These are phyloP conservation scores for Acrossocheilus fasciatus DNA, from an alignment of 2,797 vertebrate species.

Conservation along the genomic window DNA sequence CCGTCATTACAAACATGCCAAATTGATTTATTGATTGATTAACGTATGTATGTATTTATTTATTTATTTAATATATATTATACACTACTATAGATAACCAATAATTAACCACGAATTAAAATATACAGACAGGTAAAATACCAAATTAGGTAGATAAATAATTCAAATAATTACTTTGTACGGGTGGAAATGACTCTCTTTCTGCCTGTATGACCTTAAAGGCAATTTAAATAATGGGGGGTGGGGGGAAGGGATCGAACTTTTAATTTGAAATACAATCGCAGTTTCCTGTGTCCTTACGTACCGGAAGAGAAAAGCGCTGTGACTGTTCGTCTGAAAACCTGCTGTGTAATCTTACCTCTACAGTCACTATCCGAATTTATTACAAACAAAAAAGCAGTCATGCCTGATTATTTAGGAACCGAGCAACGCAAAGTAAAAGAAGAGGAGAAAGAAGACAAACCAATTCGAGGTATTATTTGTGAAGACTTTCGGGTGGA, in stretches of 20 bases:
- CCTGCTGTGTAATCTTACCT: conserved; percentile 82
- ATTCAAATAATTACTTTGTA: background rate
- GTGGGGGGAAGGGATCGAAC: background rate
- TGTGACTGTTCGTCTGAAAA: conserved; percentile 63
- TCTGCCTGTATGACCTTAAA: too few species aligned
- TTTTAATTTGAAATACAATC: conserved; percentile 33
- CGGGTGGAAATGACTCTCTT: too few species aligned
- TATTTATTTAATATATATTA: background rate
- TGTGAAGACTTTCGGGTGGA: background rate
- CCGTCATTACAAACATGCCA: rapidly evolving
- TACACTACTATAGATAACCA: background rate
- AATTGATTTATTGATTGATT: background rate
- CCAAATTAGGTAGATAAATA: too few species aligned
- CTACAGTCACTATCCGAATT: background rate
- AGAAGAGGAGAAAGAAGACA: conserved; percentile 93
- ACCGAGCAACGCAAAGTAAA: conserved; percentile 93
- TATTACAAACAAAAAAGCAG: background rate
- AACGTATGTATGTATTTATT: background rate
- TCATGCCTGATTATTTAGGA: conserved; percentile 95
- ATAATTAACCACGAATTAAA: background rate
- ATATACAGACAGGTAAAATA: background rate
- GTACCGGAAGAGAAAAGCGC: conserved; percentile 44
- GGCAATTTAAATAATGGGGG: too few species aligned
- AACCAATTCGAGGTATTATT: conserved; percentile 87
- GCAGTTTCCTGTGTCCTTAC: background rate